phyloP scores from a whole-genome alignment of 2,888 invertebrate species.

The Nemoura dubitans region DNA sequence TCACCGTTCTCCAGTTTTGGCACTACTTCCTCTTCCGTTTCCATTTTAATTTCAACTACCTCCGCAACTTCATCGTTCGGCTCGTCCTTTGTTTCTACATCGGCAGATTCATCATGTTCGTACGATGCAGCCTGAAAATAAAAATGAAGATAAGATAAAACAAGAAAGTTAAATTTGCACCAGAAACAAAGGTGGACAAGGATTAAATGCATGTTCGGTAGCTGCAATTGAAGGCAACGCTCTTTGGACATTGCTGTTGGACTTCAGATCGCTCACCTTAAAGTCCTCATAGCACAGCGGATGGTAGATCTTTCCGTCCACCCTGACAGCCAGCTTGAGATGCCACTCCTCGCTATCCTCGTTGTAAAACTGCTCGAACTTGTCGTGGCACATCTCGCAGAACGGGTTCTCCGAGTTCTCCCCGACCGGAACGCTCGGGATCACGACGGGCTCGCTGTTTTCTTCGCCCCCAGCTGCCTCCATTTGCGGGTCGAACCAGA shows the following conservation, averaged over 20 bases:
- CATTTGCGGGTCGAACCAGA: conserved; percentile 83
- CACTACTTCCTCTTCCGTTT: conserved; percentile 40
- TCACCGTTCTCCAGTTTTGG: conserved; percentile 33
- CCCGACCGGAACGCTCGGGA: conserved; percentile 77
- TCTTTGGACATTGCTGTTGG: no score
- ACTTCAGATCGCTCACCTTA: conserved; percentile 65
- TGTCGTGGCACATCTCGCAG: conserved; percentile 92
- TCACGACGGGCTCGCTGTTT: conserved; percentile 68
- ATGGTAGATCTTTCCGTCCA: conserved; percentile 83
- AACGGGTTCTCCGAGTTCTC: conserved; percentile 70
- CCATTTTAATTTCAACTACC: conserved; percentile 43
- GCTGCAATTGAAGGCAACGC: no score
- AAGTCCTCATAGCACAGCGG: conserved; percentile 90
- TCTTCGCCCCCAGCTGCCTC: conserved; percentile 65
- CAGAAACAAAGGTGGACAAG: no score
- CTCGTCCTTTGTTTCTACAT: conserved; percentile 42
- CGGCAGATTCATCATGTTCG: not conserved
- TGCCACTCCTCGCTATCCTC: conserved; percentile 99
- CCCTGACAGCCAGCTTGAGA: conserved; percentile 80
- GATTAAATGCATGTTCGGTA: no score
- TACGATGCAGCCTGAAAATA: not conserved
- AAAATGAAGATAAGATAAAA: not conserved
- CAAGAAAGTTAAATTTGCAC: no score
- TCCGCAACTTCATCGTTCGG: conserved; percentile 42
- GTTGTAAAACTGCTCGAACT: conserved; percentile 94